Base-by-base conservation (phyloP, 2,797 vertebrate species). In the Saguinus oedipus region DNA sequence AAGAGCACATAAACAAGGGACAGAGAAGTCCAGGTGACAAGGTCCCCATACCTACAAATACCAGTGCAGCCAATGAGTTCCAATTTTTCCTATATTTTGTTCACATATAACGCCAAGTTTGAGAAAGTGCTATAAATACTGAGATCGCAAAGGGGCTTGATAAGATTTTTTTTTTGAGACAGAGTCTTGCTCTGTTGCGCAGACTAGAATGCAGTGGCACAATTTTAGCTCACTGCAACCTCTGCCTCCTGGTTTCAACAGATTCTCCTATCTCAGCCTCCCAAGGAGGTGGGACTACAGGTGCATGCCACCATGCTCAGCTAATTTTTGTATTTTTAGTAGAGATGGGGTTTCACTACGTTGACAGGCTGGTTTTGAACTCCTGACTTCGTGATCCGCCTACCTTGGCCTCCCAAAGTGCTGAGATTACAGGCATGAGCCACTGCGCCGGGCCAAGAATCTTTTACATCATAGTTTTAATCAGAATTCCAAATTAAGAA, bases 401-500 rank as follows among this genome's bases (percentile, higher is more conserved):
- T 15, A 68, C 64, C 33, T 68, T 1, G 0, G 61, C 33, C 15
- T 68, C 33, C 33, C 30, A 68, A 68, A 68, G 15, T 68, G 33
- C 61, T 68, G 61, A 17, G 61, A 68, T 68, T 68, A 68, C 15
- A 68, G 64, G 64, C 7, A 7, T n/a, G 64, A 68, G 33, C 64
- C 64, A 68, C 64, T 17, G 64, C 0, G 7, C 33, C 3, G 7
- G 64, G 64, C 33, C 64, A 19, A 68, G 64, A 68, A 36, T 39
- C 68, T 72, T 72, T 39, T 39, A 72, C 20, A 39, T 39, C 4
- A 4, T 24, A 72, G 44, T 82, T 96, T 88, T 95, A 36, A n/a
- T 6, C 17, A 48, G 59, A 93, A 57, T 94, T 88, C 88, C n/a
- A 96, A 91, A 79, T 80, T 59, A 90, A 44, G 86, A 76, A 30